These are phyloP conservation scores for Philonicus albiceps DNA, from an alignment of 2,888 invertebrate genomes.

Conservation along the genomic window DNA sequence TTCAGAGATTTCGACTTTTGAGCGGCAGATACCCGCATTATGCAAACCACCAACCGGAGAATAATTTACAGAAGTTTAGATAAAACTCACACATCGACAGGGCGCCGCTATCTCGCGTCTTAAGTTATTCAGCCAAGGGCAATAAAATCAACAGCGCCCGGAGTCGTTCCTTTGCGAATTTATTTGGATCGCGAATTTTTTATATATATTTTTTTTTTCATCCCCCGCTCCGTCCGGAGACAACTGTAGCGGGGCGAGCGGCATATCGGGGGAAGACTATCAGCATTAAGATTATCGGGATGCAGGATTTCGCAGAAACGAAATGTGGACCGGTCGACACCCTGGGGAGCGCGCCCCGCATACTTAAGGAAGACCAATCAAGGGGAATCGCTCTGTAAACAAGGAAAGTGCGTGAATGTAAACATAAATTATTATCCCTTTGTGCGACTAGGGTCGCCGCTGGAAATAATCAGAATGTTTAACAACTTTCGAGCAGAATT, in stretches of 20 bases:
- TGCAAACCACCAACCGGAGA: conserved; percentile 42
- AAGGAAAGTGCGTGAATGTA: conserved; percentile 23
- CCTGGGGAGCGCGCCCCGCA: not conserved
- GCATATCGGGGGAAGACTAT: conserved; percentile 1
- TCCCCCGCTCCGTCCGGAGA: not conserved
- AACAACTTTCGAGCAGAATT: not conserved
- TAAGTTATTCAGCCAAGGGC: conserved; percentile 39
- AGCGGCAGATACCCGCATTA: conserved; percentile 35
- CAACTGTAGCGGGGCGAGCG: not conserved
- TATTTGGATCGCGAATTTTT: conserved; percentile 23
- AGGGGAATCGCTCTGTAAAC: not conserved
- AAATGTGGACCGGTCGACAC: not conserved
- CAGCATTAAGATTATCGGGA: conserved; percentile 33
- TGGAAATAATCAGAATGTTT: not conserved
- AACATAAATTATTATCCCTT: conserved; percentile 35
- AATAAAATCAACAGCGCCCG: conserved; percentile 39
- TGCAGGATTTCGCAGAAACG: not conserved
- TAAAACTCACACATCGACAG: conserved; percentile 42
- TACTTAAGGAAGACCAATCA: conserved; percentile 16
- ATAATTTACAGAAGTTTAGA: conserved; percentile 43
- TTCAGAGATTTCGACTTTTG: conserved; percentile 39
- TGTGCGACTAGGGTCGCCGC: not conserved
- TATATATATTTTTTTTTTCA: not conserved
- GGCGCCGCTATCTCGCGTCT: conserved; percentile 14
- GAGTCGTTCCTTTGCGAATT: conserved; percentile 32